Evolutionary conservation across 35 echinoderm and acorn worm species (phyloP).

Genomic region (Apostichopus californicus): DNA sequence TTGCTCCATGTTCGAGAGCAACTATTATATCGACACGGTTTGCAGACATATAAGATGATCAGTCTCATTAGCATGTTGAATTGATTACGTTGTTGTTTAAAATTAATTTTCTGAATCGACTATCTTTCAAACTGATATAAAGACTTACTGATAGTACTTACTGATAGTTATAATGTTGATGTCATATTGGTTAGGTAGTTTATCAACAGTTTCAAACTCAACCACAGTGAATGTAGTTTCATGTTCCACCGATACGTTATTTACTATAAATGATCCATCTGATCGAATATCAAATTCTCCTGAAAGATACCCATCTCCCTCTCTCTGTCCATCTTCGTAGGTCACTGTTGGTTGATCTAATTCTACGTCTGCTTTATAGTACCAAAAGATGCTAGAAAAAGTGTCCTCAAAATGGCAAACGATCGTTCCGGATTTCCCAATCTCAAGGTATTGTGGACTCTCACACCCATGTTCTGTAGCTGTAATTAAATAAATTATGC

Average conservation of each 20-base stretch:
- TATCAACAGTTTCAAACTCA: not conserved
- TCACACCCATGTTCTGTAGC: not conserved
- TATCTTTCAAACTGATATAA: too few species aligned
- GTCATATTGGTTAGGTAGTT: not conserved
- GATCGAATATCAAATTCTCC: not conserved
- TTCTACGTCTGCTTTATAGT: not conserved
- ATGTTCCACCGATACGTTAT: not conserved
- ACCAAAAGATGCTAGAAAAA: not conserved
- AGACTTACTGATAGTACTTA: not conserved
- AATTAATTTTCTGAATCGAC: too few species aligned
- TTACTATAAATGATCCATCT: not conserved
- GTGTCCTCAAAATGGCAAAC: not conserved
- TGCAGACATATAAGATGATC: too few species aligned
- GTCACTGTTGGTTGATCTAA: not conserved
- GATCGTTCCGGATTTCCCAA: not conserved
- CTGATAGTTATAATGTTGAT: not conserved
- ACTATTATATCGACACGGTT: too few species aligned
- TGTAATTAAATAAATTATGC: too few species aligned
- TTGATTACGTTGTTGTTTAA: too few species aligned
- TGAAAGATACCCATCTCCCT: not conserved
- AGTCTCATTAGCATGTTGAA: too few species aligned
- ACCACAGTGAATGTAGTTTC: not conserved
- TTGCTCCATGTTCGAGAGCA: too few species aligned
- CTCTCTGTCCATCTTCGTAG: not conserved
- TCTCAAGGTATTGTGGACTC: conserved; percentile 10